Evolutionary conservation across 2,113 vertebrate genomes (phyloP), one percentile per base, ranked within the genome.

Genomic region (Takifugu bimaculatus): DNA sequence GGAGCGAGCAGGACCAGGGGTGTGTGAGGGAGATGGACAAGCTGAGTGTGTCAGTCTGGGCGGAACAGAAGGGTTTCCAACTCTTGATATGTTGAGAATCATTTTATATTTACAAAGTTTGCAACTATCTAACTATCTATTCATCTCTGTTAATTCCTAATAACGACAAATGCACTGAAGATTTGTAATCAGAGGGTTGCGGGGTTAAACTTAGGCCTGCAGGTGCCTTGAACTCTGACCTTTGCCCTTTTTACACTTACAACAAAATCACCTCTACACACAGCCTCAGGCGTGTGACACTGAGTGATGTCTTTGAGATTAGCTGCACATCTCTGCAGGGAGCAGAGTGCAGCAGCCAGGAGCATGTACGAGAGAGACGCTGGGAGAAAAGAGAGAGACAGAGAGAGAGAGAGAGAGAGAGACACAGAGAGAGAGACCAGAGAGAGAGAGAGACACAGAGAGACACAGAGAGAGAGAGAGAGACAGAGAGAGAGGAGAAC

Each of bases 1-100:
- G 75, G 83, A 87, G 82, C 86, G 83, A 86, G 85, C 77, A 54
- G 62, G 74, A 77, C 66, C 81, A 85, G 75, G 83, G 78, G 84
- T 54, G 70, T 81, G 82, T 45, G 68, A 73, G 70, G 14, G n/a
- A 57, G 27, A 68, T 50, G 44, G 58, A 75, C 51, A 65, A 50
- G 77, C 64, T 78, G 65, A 61, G 69, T n/a, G 47, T 57, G 56
- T 72, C 65, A 45, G 53, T 60, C 47, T 29, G 53, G 48, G 61
- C 26, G 11, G 52, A 66, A 29, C 26, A 56, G 50, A 54, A 54
- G 14, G 5, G 53, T 45, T 13, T 48, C 13, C 45, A 48, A 5
- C 15, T 5, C 47, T 15, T 45, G 5, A 65, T 29, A 65, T 59
- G 64, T 26, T 56, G 11, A 7, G 14, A n/a, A 26, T 4, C 13